phyloP scores from a whole-genome alignment of 2,797 vertebrate genomes.

The Schizopygopsis pylzovi region DNA sequence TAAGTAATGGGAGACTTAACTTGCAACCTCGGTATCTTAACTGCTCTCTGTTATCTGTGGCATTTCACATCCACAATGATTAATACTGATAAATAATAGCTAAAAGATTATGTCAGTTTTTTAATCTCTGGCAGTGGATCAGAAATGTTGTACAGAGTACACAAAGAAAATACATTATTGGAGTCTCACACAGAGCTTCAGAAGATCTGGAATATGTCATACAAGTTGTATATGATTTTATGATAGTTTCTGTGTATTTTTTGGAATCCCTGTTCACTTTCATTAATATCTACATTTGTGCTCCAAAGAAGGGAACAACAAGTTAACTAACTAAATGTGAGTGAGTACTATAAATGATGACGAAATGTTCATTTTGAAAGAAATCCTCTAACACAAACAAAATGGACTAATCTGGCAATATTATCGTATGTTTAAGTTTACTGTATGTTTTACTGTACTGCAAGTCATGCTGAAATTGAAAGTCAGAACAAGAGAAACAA shows the following conservation, averaged over 20 bases:
- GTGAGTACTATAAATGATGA: not conserved
- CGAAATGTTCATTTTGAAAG: not conserved
- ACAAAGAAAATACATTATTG: not conserved
- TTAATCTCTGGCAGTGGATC: no score
- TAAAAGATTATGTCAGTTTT: not conserved
- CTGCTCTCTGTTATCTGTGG: not conserved
- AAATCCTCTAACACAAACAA: not conserved
- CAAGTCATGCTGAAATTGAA: not conserved
- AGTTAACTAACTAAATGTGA: not conserved
- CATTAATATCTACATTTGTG: not conserved
- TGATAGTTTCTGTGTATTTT: not conserved
- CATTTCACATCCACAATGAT: not conserved
- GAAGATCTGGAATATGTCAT: not conserved
- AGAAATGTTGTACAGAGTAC: no score
- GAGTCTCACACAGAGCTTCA: not conserved
- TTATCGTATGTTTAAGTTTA: not conserved
- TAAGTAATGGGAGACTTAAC: not conserved
- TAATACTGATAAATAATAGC: not conserved
- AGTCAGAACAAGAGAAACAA: not conserved
- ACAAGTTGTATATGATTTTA: not conserved
- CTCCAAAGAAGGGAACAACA: not conserved
- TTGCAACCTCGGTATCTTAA: not conserved
- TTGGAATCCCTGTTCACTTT: not conserved
- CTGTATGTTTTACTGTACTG: not conserved
- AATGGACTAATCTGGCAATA: not conserved